Percentiles rank a stretch among this genome's conserved stretches.
These are phyloP conservation scores for Pipistrellus nathusii DNA, from an alignment of 2,797 vertebrate genomes.

Conservation along the genomic window DNA sequence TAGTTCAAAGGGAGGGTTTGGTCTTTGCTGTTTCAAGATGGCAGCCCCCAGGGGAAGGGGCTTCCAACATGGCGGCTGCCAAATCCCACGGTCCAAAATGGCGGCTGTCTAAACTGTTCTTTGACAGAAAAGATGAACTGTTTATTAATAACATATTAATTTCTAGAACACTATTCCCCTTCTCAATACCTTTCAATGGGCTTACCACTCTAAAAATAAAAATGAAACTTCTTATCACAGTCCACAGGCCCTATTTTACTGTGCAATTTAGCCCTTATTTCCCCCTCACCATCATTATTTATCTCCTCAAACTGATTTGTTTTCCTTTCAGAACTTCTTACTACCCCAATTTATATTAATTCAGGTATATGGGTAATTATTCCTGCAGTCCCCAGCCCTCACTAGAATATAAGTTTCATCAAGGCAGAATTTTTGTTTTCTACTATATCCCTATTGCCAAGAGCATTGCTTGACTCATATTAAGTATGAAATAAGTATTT, in stretches of 20 bases:
- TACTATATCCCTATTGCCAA: background rate
- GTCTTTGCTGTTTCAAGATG: too few species aligned
- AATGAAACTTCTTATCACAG: background rate
- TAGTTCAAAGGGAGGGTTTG: too few species aligned
- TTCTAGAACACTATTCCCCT: too few species aligned
- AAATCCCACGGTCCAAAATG: too few species aligned
- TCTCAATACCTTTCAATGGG: background rate
- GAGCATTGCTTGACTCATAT: background rate
- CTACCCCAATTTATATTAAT: conserved; percentile 6
- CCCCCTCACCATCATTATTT: background rate
- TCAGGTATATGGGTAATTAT: background rate
- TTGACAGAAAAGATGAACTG: too few species aligned
- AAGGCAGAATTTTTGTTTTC: background rate
- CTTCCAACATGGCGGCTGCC: too few species aligned
- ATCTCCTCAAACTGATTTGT: conserved; percentile 11
- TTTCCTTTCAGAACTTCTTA: background rate
- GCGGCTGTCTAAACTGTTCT: too few species aligned
- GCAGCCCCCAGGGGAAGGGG: too few species aligned
- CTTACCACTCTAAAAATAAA: background rate
- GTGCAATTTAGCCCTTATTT: background rate
- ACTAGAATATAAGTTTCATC: background rate
- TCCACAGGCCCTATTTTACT: background rate
- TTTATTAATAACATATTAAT: too few species aligned
- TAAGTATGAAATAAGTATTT: conserved; percentile 45
- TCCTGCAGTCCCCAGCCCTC: background rate